These are phyloP conservation scores for Plutella xylostella DNA, from an alignment of 2,888 invertebrate species.

Conservation along the genomic window DNA sequence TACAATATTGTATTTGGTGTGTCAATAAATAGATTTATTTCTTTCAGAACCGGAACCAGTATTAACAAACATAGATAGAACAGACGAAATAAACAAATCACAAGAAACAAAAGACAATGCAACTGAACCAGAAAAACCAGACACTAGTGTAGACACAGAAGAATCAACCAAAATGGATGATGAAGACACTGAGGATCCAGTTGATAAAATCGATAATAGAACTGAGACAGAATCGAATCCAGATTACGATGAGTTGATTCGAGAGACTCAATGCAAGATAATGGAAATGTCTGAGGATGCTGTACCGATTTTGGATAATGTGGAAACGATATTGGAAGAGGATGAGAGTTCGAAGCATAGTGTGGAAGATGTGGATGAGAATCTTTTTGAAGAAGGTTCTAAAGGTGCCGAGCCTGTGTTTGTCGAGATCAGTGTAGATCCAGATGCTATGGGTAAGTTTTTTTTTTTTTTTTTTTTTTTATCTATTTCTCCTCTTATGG, in stretches of 20 bases:
- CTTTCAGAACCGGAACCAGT: background rate
- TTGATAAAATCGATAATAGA: background rate
- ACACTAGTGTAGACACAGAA: background rate
- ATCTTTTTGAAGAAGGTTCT: conserved; percentile 1
- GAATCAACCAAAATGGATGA: background rate
- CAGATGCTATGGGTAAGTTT: too few species aligned
- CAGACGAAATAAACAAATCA: background rate
- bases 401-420: conserved; percentile 28
- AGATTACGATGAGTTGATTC: background rate
- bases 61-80: background rate
- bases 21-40: background rate
- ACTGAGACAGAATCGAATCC: background rate
- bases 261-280: background rate
- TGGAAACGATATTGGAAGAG: background rate
- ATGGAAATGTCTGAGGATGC: background rate
- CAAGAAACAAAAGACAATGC: background rate
- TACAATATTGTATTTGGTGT: background rate
- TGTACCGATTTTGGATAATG: background rate
- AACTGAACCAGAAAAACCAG: background rate
- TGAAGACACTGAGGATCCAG: background rate
- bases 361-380: background rate
- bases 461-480: background rate
- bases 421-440: conserved; percentile 39
- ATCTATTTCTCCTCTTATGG: background rate
- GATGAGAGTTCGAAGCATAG: background rate